Base-by-base conservation (phyloP, 2,888 invertebrate species). In the Aelia acuminata region DNA sequence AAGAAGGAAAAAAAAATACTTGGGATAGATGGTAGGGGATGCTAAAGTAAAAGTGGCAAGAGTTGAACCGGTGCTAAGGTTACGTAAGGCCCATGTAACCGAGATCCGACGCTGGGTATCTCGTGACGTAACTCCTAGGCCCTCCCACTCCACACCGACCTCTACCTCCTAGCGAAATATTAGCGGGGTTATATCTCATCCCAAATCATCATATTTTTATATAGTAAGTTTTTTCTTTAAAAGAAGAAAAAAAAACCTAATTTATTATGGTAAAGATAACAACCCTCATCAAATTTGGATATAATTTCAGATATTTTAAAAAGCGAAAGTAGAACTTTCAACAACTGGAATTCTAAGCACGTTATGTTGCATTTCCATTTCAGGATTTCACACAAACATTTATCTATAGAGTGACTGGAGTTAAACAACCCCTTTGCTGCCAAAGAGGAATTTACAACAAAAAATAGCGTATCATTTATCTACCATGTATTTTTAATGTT, bases 1-100 rank as follows among this genome's bases (percentile, higher is more conserved):
- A n/a, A n/a, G n/a, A n/a, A n/a, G n/a, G 3, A 8, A 15, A n/a
- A 80, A 80, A 80, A 80, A 70, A 70, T 3, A 7, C n/a, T 13
- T 47, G 0, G 13, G 43, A n/a, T n/a, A 43, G 80, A 11, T 43
- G 80, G 80, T 43, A 80, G 43, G n/a, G 43, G 80, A 80, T 80
- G 80, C 43, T n/a, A 80, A 80, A 80, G 80, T 80, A 80, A 80
- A 80, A 80, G 80, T 80, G 39, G 80, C 80, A 80, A 75, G 75
- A 75, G 80, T 80, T 43, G 43, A 80, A 80, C 80, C 80, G 80
- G 80, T 80, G 80, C 80, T 80, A 15, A 1, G 80, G 8, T 80
- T 80, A 80, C 43, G 80, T 80, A 80, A 80, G 22, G 1, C 22
- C 80, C 80, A 80, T 80, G 80, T 80, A 80, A 80, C 80, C n/a